These are phyloP conservation scores for Tipula unca DNA, from an alignment of 2,888 invertebrate genomes.

Conservation along the genomic window DNA sequence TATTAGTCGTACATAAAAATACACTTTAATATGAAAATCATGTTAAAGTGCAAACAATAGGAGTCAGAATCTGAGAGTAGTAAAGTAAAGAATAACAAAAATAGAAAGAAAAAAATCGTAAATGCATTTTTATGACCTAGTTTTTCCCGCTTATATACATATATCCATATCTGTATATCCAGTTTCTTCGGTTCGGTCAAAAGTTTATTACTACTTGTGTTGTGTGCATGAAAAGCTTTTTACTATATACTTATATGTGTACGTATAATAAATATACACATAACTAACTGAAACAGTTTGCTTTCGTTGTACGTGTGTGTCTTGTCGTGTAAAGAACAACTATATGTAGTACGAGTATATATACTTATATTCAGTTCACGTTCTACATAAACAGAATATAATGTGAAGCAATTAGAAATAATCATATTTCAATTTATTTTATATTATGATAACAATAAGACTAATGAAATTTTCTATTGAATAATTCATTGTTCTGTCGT, in stretches of 20 bases:
- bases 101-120: background rate
- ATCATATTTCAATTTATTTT: background rate
- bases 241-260: background rate
- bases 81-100: background rate
- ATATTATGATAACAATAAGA: background rate
- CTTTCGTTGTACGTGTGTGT: background rate
- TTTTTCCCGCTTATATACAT: background rate
- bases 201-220: background rate
- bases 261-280: background rate
- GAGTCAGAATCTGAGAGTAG: background rate
- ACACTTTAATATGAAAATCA: background rate
- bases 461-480: background rate
- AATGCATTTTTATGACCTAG: background rate
- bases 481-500: background rate
- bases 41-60: slow-evolving; percentile 8
- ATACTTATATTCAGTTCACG: background rate
- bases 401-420: background rate
- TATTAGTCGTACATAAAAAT: background rate
- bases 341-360: no score
- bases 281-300: background rate
- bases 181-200: background rate
- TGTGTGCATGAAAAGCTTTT: background rate
- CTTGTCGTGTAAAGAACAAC: no score
- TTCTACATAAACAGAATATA: background rate
- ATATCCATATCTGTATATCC: background rate